phyloP scores from a whole-genome alignment of 2,113 vertebrate genomes.

The Oenanthe melanoleuca region DNA sequence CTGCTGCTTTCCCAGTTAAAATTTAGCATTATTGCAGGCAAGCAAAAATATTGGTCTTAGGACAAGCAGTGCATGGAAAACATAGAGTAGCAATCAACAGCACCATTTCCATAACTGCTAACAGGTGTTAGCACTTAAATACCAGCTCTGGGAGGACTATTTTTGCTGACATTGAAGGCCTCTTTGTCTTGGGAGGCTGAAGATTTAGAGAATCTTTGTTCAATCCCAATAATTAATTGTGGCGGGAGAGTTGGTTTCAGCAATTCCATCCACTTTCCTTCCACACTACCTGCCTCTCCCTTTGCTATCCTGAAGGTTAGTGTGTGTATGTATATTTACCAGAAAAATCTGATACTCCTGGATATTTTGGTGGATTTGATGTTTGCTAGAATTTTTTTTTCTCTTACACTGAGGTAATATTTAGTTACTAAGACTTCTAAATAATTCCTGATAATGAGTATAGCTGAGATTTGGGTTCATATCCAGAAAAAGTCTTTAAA shows the following conservation, averaged over 20 bases:
- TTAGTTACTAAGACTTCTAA: background rate
- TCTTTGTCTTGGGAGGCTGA: fast-evolving
- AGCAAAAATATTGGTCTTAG: background rate
- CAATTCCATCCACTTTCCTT: fast-evolving
- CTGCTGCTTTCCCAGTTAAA: background rate
- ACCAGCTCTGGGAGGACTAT: background rate
- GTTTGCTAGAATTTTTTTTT: background rate
- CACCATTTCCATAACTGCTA: background rate
- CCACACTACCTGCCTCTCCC: fast-evolving
- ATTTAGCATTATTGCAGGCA: background rate
- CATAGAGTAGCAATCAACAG: background rate
- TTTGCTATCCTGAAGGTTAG: background rate
- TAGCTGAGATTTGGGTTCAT: background rate
- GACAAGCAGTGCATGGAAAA: fast-evolving
- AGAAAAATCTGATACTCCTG: background rate
- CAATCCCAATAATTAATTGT: fast-evolving
- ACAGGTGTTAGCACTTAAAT: slow-evolving; percentile 22
- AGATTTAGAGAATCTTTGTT: background rate
- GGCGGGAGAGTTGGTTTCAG: background rate
- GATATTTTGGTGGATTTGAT: background rate
- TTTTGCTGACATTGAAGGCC: background rate
- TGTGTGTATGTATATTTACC: background rate
- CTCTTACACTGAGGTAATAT: background rate
- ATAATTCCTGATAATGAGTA: background rate
- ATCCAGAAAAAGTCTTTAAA: background rate